These are phyloP conservation scores for Brachyhypopomus occidentalis DNA, from an alignment of 2,113 vertebrate species.

Conservation along the genomic window DNA sequence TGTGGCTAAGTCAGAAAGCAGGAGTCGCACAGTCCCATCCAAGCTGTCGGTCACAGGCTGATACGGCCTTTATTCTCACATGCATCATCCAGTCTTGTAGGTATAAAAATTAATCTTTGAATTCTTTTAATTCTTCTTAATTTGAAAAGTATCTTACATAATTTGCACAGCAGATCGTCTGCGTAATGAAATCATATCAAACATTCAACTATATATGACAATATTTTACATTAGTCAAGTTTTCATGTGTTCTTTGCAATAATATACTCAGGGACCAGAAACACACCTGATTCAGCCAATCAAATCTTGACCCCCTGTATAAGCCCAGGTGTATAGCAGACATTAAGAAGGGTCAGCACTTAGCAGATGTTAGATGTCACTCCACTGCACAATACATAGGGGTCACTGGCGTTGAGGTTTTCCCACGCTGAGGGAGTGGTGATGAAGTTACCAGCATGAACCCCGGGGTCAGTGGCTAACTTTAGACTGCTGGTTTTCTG, in stretches of 20 bases:
- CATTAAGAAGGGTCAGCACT: conserved; percentile 7
- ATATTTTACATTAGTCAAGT: too few relatives aligned
- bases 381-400: conserved; percentile 10
- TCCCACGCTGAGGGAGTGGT: conserved; percentile 26
- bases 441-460: conserved; percentile 47
- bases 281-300: not conserved
- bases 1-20: not conserved
- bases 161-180: too few relatives aligned
- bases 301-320: not conserved
- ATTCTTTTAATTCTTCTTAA: too few relatives aligned
- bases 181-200: too few relatives aligned
- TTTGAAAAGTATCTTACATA: too few relatives aligned
- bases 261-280: not conserved
- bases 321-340: not conserved
- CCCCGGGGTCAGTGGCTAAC: conserved; percentile 39
- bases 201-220: too few relatives aligned
- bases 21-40: not conserved
- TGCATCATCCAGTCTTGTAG: too few relatives aligned
- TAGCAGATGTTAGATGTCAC: conserved; percentile 34
- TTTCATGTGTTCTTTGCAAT: not conserved
- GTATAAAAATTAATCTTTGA: too few relatives aligned
- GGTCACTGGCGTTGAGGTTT: conserved; percentile 28
- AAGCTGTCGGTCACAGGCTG: not conserved
- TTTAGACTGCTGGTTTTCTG: conserved; percentile 44
- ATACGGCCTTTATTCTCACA: not conserved